A percentile compares a stretch with the other conserved stretches of the same genome.
These are phyloP conservation scores for Hepsetus odoe DNA, from an alignment of 2,113 vertebrate species.

Conservation along the genomic window DNA sequence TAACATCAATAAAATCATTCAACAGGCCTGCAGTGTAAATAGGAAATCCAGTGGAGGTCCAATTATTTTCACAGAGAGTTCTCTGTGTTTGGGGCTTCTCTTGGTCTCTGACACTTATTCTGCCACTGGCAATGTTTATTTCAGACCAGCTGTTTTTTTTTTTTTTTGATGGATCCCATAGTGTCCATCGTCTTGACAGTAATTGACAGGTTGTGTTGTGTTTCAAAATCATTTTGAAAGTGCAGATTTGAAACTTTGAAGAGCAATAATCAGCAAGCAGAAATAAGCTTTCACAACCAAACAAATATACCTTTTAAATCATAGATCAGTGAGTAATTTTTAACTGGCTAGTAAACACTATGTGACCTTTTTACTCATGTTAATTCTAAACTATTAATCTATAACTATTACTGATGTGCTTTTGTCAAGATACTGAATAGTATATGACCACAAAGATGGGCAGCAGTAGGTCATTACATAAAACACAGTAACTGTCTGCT, in stretches of 20 bases:
- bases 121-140: background rate
- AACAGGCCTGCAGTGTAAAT: slow-evolving; percentile 32
- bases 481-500: no score
- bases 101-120: background rate
- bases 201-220: background rate
- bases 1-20: slow-evolving; percentile 39
- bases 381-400: no score
- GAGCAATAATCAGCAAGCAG: slow-evolving; percentile 4
- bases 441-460: no score
- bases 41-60: slow-evolving; percentile 12
- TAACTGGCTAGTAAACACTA: no score
- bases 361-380: no score
- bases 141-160: background rate
- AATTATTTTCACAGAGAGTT: background rate
- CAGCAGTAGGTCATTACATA: no score
- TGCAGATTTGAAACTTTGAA: background rate
- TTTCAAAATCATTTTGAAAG: slow-evolving; percentile 8
- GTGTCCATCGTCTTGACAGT: background rate
- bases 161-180: background rate
- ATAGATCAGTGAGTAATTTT: no score
- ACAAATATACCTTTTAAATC: background rate
- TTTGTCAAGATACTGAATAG: no score
- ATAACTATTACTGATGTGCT: no score
- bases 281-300: slow-evolving; percentile 9
- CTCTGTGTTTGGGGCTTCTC: background rate